Conservation (phyloP, 2,113 vertebrate species). For the Saccopteryx bilineata region DNA sequence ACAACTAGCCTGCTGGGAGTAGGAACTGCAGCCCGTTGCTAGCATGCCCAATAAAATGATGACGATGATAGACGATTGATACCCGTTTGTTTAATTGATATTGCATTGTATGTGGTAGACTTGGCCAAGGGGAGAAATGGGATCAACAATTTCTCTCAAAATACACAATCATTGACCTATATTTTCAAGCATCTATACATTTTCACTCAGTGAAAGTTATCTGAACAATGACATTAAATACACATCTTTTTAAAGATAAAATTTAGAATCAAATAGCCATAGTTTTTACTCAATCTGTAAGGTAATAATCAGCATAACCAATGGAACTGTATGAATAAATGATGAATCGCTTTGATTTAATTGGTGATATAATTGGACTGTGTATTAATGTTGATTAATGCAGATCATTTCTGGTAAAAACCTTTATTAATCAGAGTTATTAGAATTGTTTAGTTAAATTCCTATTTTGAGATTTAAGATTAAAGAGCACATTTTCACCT, state of each 20-base stretch:
- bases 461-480: background rate
- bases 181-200: background rate
- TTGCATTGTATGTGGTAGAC: background rate
- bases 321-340: background rate
- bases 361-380: background rate
- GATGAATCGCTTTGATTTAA: slow-evolving; percentile 5
- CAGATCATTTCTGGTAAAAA: slow-evolving; percentile 52
- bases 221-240: background rate
- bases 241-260: background rate
- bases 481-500: background rate
- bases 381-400: slow-evolving; percentile 52
- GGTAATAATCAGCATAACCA: background rate
- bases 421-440: slow-evolving; percentile 8
- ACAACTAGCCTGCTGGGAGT: background rate
- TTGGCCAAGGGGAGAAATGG: background rate
- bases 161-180: background rate
- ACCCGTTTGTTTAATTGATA: background rate
- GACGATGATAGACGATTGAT: background rate
- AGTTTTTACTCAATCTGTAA: background rate
- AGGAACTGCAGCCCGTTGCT: background rate
- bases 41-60: background rate
- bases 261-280: background rate
- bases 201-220: background rate
- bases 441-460: background rate
- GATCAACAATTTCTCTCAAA: background rate